Base-by-base conservation (phyloP, 2,888 invertebrate species). In the Branchipolynoe longqiensis region DNA sequence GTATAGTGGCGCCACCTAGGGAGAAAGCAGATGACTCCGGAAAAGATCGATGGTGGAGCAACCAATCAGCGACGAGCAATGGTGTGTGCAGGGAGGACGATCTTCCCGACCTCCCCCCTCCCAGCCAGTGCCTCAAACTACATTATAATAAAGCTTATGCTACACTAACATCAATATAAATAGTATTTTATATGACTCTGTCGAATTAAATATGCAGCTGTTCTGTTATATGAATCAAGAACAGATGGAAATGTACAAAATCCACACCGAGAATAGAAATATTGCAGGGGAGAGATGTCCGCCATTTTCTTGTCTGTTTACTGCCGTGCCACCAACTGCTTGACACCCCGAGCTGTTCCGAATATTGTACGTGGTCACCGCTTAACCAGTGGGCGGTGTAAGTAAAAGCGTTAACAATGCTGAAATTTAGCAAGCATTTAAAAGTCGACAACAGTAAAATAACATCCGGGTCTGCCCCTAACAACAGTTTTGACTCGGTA, bases 241-340 rank as follows among this genome's bases (percentile, higher is more conserved):
- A 41, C 3, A 4, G 18, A 59, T 28, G 41, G 25, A 14, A 28
- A 18, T 31, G 48, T 6, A 18, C 41, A 85, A 88, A 88, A 86
- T 87, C 87, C 85, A 86, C 87, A 87, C 86, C 85, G n/a, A 86
- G 87, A 87, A 69, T 84, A 54, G 69, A 54, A 41, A 73, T 41
- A 41, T 78, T 48, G n/a, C 18, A 54, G 78, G n/a, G 78, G 78
- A 78, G 78, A 78, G 48, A 48, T 18, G 48, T n/a, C 78, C 8
- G 78, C 78, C 78, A 78, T 78, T 78, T 78, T 78, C 48, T 28
- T 28, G 8, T 78, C 48, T 59, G 82, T 73, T 82, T 74, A 74
- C 56, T 83, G 74, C 41, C 54, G 81, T 82, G 82, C 82, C 73
- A 82, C 40, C 40, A 48, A 38, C 59, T 56, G 69, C 36, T n/a